phyloP scores from a whole-genome alignment of 1,140 invertebrate species.

The Dendroctonus ponderosae region DNA sequence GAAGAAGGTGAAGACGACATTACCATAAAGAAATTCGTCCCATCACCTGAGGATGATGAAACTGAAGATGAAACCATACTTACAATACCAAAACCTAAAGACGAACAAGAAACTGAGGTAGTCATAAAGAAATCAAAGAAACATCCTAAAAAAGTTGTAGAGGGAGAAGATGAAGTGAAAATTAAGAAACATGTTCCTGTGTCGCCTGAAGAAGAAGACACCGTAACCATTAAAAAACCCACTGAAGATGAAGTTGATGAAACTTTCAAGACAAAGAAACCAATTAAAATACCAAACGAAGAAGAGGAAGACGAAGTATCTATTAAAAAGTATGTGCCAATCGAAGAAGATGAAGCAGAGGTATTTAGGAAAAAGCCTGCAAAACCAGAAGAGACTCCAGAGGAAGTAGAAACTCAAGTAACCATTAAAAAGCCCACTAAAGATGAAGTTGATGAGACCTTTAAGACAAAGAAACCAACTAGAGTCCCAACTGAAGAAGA shows the following conservation, averaged over 20 bases:
- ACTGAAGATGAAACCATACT: constrained; percentile 41
- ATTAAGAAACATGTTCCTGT: constrained; percentile 31
- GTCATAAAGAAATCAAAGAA: constrained; percentile 19
- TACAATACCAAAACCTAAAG: constrained; percentile 33
- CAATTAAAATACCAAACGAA: constrained; percentile 47
- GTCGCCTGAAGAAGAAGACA: constrained; percentile 43
- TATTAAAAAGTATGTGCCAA: constrained; percentile 52
- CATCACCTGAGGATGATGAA: constrained; percentile 29
- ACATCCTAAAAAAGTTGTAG: constrained; percentile 13
- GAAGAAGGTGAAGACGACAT: no score
- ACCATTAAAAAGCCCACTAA: constrained; percentile 12
- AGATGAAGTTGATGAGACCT: constrained; percentile 22
- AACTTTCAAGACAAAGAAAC: constrained; percentile 40
- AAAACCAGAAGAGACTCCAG: constrained; percentile 48
- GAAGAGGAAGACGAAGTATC: constrained; percentile 32
- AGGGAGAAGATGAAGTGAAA: constrained; percentile 31
- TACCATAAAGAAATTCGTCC: no score
- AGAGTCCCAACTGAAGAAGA: constrained; percentile 46
- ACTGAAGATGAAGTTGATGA: constrained; percentile 27
- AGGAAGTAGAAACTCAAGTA: constrained; percentile 23
- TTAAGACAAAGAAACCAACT: constrained; percentile 41
- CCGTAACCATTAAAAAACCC: constrained; percentile 17
- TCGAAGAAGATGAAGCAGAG: constrained; percentile 19
- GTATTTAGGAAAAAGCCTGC: constrained; percentile 48
- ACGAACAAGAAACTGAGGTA: constrained; percentile 39